Conservation (phyloP, 2,797 vertebrate genomes). For the Distichodus sexfasciatus region DNA sequence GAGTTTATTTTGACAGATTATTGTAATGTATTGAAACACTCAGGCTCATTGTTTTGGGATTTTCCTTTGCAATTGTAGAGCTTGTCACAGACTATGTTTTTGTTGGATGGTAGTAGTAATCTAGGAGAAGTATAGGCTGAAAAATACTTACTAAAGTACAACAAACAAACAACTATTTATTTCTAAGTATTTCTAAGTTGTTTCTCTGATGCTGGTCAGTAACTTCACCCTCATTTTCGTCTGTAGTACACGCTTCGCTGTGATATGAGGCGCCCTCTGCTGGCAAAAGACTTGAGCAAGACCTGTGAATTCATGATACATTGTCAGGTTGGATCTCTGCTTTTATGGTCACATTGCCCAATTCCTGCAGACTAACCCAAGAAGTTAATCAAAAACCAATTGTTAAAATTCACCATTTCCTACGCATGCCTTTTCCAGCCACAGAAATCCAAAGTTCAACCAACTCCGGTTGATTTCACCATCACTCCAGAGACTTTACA, state of each 20-base stretch:
- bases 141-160: no score
- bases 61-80: no score
- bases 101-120: no score
- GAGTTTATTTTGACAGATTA: no score
- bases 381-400: not conserved
- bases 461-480: slow-evolving; percentile 88
- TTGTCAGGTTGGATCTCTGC: slow-evolving; percentile 74
- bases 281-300: slow-evolving; percentile 94
- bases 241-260: slow-evolving; percentile 90
- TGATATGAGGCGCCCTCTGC: slow-evolving; percentile 89
- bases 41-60: no score
- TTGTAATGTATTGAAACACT: no score
- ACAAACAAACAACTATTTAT: no score
- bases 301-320: slow-evolving; percentile 96
- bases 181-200: no score
- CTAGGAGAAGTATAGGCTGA: no score
- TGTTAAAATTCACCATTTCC: not conserved
- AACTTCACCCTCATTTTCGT: not conserved
- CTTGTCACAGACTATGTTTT: no score
- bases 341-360: not conserved
- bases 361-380: not conserved
- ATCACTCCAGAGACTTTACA: slow-evolving; percentile 93
- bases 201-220: no score
- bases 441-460: slow-evolving; percentile 82
- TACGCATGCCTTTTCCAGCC: slow-evolving; percentile 68